A percentile compares a stretch with the other conserved stretches of the same genome.
These are phyloP conservation scores for Coelinius sp. DNA, from an alignment of 2,888 invertebrate genomes.

Conservation along the genomic window DNA sequence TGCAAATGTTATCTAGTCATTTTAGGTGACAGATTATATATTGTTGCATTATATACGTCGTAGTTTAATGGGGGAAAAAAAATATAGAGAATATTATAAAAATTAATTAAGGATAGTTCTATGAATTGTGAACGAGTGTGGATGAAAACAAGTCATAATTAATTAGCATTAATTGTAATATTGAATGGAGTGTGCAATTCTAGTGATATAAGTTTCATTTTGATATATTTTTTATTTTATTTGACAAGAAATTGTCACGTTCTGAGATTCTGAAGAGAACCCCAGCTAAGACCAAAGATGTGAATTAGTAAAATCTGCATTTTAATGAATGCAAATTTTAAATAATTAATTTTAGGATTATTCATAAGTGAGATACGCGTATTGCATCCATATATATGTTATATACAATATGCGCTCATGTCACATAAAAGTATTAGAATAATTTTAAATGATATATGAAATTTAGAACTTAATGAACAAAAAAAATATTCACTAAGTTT, in stretches of 20 bases:
- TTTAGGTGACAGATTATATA: slow-evolving; percentile 46
- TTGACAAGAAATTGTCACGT: slow-evolving; percentile 48
- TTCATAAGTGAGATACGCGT: slow-evolving; percentile 2
- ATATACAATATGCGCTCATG: slow-evolving; percentile 38
- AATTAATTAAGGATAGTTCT: slow-evolving; percentile 31
- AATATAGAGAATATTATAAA: slow-evolving; percentile 21
- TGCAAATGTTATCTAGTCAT: slow-evolving; percentile 59
- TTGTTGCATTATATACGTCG: slow-evolving; percentile 38
- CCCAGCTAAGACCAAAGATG: slow-evolving; percentile 51
- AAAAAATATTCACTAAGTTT: slow-evolving; percentile 55
- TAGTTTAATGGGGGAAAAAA: slow-evolving; percentile 26
- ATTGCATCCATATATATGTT: slow-evolving; percentile 24
- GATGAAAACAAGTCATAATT: slow-evolving; percentile 19
- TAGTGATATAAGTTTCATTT: slow-evolving; percentile 45
- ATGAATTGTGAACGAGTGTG: slow-evolving; percentile 21
- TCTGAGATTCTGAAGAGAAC: slow-evolving; percentile 49
- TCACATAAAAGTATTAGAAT: slow-evolving; percentile 38
- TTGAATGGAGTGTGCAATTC: background rate
- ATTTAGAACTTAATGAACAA: slow-evolving; percentile 30
- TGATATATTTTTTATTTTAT: slow-evolving; percentile 35
- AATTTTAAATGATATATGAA: slow-evolving; percentile 6
- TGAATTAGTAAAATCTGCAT: slow-evolving; percentile 31
- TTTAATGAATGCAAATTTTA: slow-evolving; percentile 28
- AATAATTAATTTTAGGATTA: slow-evolving; percentile 19
- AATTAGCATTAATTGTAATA: slow-evolving; percentile 23